These are phyloP conservation scores for Dendrocopos noguchii DNA, from an alignment of 2,113 vertebrate genomes.

Conservation along the genomic window DNA sequence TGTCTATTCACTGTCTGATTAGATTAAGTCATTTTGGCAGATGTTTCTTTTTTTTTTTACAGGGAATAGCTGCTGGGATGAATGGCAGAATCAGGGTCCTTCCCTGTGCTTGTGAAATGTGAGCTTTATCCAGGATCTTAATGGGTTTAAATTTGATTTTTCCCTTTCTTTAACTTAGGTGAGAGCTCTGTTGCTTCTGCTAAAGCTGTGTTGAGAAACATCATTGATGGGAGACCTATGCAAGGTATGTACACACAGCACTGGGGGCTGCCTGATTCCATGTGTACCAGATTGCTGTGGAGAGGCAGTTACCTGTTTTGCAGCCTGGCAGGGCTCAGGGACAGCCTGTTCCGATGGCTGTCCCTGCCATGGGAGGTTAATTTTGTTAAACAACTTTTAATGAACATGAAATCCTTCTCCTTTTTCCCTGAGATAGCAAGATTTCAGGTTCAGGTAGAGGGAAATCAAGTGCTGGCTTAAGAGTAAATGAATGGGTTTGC, in stretches of 20 bases:
- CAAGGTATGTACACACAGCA: slow-evolving; percentile 18
- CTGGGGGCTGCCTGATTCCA: neutral
- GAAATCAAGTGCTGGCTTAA: too few relatives aligned
- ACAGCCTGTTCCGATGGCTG: too few relatives aligned
- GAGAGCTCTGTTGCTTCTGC: neutral
- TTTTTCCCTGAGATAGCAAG: too few relatives aligned
- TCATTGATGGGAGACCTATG: slow-evolving; percentile 36
- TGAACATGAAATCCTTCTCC: too few relatives aligned
- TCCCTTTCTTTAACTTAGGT: neutral
- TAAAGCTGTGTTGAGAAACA: neutral
- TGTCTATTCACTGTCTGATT: neutral
- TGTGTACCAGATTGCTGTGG: neutral
- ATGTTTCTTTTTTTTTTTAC: neutral
- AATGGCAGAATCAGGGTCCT: neutral
- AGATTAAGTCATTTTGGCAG: neutral
- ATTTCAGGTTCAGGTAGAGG: too few relatives aligned
- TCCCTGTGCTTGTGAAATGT: neutral
- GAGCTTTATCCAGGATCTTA: neutral
- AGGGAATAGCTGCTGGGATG: neutral
- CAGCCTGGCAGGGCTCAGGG: too few relatives aligned
- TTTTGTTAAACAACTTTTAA: too few relatives aligned
- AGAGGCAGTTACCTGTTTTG: too few relatives aligned
- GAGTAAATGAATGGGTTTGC: too few relatives aligned
- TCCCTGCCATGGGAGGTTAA: too few relatives aligned
- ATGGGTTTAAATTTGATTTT: neutral